Percentiles rank a stretch among this genome's conserved stretches.
These are phyloP conservation scores for Semotilus atromaculatus DNA, from an alignment of 2,797 vertebrate genomes.

Conservation along the genomic window DNA sequence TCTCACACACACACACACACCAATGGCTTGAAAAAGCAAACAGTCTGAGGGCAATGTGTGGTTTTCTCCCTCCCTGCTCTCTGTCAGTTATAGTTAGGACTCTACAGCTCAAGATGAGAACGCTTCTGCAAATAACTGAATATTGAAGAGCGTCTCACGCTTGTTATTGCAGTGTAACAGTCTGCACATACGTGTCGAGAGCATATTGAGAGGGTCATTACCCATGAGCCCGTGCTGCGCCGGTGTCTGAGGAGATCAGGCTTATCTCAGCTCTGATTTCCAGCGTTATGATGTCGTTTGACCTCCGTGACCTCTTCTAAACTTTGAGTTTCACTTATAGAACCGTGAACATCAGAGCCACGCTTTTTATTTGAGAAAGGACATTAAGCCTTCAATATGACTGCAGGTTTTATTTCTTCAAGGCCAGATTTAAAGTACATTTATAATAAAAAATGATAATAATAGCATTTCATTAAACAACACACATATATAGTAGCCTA, in stretches of 20 bases:
- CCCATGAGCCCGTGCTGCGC: constrained; percentile 38
- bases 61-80: not conserved
- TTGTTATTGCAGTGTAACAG: constrained; percentile 47
- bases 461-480: not conserved
- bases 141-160: constrained; percentile 51
- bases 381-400: not conserved
- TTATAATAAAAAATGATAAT: not conserved
- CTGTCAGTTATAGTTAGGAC: constrained; percentile 41
- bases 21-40: constrained; percentile 58
- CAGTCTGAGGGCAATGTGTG: constrained; percentile 51
- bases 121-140: constrained; percentile 58
- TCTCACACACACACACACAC: not conserved
- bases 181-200: constrained; percentile 33
- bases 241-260: constrained; percentile 33
- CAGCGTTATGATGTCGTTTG: not conserved
- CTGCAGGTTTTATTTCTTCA: not conserved
- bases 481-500: not conserved
- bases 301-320: constrained; percentile 17
- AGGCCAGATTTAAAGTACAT: not conserved
- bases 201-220: constrained; percentile 48
- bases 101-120: constrained; percentile 30
- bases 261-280: not conserved
- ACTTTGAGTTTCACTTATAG: not conserved
- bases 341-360: not conserved
- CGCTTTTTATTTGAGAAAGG: not conserved